These are phyloP conservation scores for Branchipolynoe longqiensis DNA, from an alignment of 2,888 invertebrate genomes.

Conservation along the genomic window DNA sequence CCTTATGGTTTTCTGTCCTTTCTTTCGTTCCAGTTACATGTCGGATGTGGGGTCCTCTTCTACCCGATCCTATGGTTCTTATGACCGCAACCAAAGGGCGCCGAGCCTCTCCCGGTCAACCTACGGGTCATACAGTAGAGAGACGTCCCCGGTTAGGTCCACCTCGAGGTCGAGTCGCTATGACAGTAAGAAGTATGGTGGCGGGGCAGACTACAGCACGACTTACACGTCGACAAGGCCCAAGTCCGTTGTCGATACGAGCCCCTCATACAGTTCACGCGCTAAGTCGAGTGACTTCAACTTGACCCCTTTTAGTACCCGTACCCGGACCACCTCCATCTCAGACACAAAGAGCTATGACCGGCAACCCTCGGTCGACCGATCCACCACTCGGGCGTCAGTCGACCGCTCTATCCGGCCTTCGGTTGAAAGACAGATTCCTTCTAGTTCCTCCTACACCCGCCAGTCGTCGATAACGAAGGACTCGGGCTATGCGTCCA, in stretches of 20 bases:
- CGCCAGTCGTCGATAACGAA: background rate
- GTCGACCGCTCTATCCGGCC: slow-evolving; percentile 15
- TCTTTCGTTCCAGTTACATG: slow-evolving; percentile 34
- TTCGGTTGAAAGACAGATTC: slow-evolving; percentile 41
- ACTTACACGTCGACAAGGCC: background rate
- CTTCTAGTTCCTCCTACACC: slow-evolving; percentile 9
- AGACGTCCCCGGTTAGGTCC: slow-evolving; percentile 48
- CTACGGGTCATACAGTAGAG: slow-evolving; percentile 47
- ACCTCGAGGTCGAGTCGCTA: slow-evolving; percentile 44
- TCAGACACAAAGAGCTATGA: slow-evolving; percentile 28
- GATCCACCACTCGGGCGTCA: slow-evolving; percentile 30
- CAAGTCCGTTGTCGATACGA: slow-evolving; percentile 13
- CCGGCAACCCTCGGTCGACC: slow-evolving; percentile 41
- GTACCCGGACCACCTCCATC: slow-evolving; percentile 52
- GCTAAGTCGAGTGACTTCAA: slow-evolving; percentile 59
- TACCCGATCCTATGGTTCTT: slow-evolving; percentile 44
- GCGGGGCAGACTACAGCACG: background rate
- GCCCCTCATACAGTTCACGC: slow-evolving; percentile 16
- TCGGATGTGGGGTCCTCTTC: slow-evolving; percentile 42
- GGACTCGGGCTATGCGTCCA: slow-evolving; percentile 15
- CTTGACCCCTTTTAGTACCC: slow-evolving; percentile 64
- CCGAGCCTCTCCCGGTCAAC: slow-evolving; percentile 44
- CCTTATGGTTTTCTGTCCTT: background rate
- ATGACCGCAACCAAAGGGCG: slow-evolving; percentile 26
- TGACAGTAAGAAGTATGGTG: slow-evolving; percentile 20